Conservation (phyloP, 2,113 vertebrate species). For the Urocolius indicus region DNA sequence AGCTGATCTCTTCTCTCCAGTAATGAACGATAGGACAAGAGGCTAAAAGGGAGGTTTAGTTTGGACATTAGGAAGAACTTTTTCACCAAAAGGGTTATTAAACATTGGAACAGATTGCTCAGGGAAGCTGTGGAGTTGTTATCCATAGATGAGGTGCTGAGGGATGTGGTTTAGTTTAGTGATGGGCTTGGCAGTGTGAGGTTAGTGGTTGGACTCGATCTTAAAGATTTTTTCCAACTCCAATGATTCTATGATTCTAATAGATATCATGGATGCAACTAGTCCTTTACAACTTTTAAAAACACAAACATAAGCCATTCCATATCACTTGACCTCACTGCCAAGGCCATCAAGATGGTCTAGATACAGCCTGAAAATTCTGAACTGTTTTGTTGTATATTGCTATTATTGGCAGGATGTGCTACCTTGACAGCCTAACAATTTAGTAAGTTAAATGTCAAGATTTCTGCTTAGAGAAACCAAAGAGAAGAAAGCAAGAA, state of each 20-base stretch:
- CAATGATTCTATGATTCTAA: neutral
- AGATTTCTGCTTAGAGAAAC: neutral
- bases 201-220: no score
- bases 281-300: neutral
- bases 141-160: no score
- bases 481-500: neutral
- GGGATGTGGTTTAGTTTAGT: no score
- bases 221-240: no score
- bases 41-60: no score
- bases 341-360: neutral
- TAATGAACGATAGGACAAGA: no score
- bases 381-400: neutral
- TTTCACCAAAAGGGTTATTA: no score
- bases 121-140: no score
- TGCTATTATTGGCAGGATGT: neutral
- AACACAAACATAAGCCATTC: rapidly evolving
- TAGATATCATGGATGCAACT: neutral
- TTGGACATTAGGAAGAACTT: no score
- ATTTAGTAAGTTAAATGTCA: neutral
- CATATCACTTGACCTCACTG: neutral
- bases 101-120: no score
- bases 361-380: neutral
- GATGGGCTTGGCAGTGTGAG: no score
- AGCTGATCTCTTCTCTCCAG: no score
- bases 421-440: neutral